These are phyloP conservation scores for Agrilus cyanescens DNA, from an alignment of 2,888 invertebrate species.

Conservation along the genomic window DNA sequence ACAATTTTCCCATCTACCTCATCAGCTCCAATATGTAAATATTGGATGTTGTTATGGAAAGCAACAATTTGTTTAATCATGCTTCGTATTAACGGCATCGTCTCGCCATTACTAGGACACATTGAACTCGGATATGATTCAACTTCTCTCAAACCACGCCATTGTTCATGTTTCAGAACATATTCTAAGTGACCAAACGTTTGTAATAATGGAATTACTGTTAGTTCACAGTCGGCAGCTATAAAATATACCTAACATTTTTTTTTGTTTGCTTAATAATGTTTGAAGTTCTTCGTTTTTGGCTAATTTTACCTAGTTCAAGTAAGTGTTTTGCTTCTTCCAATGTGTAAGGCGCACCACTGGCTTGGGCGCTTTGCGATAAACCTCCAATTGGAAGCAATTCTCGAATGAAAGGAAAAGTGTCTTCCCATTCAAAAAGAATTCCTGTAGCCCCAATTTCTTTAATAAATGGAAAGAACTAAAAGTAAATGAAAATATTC, in stretches of 20 bases:
- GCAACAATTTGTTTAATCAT: conserved; percentile 61
- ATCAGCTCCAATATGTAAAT: conserved; percentile 73
- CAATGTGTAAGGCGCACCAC: conserved; percentile 50
- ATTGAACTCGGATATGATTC: conserved; percentile 56
- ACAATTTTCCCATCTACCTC: conserved; percentile 38
- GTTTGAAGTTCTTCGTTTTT: neutral
- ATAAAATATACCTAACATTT: conserved; percentile 4
- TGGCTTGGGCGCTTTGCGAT: conserved; percentile 37
- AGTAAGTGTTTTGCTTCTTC: conserved; percentile 57
- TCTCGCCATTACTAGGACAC: conserved; percentile 55
- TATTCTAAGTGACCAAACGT: conserved; percentile 83
- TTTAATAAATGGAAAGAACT: conserved; percentile 49
- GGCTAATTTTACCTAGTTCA: conserved; percentile 32
- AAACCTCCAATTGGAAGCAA: conserved; percentile 47
- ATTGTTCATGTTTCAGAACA: conserved; percentile 61
- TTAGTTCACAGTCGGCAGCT: conserved; percentile 52
- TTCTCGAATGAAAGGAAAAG: conserved; percentile 65
- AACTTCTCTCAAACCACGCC: conserved; percentile 53
- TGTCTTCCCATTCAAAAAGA: conserved; percentile 81
- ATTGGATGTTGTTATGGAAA: conserved; percentile 51
- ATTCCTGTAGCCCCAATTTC: conserved; percentile 70
- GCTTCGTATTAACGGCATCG: conserved; percentile 48
- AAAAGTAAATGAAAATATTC: conserved; percentile 16
- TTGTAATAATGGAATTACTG: conserved; percentile 71
- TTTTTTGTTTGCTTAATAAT: neutral